Base-by-base conservation (phyloP, 1,140 invertebrate species). In the Scaptomyza graminum region DNA sequence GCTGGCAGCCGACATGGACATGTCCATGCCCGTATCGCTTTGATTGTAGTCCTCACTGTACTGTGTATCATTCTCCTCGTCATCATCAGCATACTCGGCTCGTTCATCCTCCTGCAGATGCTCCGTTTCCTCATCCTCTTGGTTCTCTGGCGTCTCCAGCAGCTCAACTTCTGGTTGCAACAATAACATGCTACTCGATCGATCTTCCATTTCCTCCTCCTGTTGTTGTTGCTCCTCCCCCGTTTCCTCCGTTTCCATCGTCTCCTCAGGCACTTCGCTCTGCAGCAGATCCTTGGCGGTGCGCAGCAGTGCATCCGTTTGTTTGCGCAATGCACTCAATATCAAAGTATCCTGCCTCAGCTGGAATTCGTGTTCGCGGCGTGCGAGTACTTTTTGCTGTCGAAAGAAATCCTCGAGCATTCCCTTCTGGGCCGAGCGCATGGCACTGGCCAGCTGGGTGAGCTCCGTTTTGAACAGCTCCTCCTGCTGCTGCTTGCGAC, bases 291-390 rank as follows among this genome's bases (percentile, higher is more conserved):
- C 55, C 6, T 62, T 82, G n/a, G 84, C 79, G 8, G 70, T 68
- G 9, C 72, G 67, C 4, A 90, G 31, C 25, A 91, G 54, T 8
- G 49, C 55, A 9, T 81, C 54, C 15, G 83, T 83, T 62, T 91
- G 90, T 8, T 70, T 79, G 3, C 89, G 84, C 31, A 91, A 62
- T 0, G 90, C 74, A 50, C 65, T 57, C 79, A 91, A 79, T 0
- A 91, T 60, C 28, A 90, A 46, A 5, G 62, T 46, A 34, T 91
- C 90, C 44, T 91, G 90, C 12, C 70, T 76, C 50, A 83, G 54
- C 41, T 91, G 90, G 55, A 91, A 91, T 46, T 90, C 74, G 41
- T 91, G 90, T 57, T 91, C 90, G 3, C 74, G 70, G 0, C 88
- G 70, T 5, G 76, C 70, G 4, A 91, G 57, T n/a, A 90, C 73